phyloP scores from a whole-genome alignment of 1,140 invertebrate species.

The Lepeophtheirus salmonis region DNA sequence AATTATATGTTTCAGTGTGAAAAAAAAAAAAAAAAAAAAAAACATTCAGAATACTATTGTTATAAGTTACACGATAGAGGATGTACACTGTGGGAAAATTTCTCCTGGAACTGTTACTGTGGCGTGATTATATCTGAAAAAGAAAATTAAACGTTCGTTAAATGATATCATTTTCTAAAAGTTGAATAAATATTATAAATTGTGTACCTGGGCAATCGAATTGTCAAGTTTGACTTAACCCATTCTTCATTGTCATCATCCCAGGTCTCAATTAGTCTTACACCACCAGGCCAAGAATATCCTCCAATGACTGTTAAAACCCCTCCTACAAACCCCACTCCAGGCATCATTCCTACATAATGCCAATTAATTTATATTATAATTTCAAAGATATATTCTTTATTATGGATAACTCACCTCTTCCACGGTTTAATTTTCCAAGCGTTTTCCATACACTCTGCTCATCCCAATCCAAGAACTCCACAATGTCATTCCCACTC shows the following conservation, averaged over 20 bases:
- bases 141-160: no score
- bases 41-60: no score
- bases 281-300: slow-evolving; percentile 16
- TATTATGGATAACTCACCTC: slow-evolving; percentile 5
- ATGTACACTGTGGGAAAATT: slow-evolving; percentile 17
- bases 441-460: slow-evolving; percentile 8
- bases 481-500: slow-evolving; percentile 15
- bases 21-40: no score
- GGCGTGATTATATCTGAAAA: slow-evolving; percentile 15
- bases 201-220: slow-evolving; percentile 9
- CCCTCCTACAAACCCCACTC: slow-evolving; percentile 13
- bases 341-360: slow-evolving; percentile 18
- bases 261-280: slow-evolving; percentile 16
- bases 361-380: not conserved
- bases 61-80: no score
- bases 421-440: slow-evolving; percentile 15
- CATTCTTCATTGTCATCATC: slow-evolving; percentile 17
- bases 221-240: slow-evolving; percentile 1
- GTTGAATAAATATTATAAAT: no score
- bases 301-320: slow-evolving; percentile 14
- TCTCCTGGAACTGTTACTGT: slow-evolving; percentile 16
- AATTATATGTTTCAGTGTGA: no score
- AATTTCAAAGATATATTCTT: not conserved
- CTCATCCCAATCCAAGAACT: slow-evolving; percentile 17
- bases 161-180: no score